Base-by-base conservation (phyloP, 2,113 vertebrate species). In the human region DNA sequence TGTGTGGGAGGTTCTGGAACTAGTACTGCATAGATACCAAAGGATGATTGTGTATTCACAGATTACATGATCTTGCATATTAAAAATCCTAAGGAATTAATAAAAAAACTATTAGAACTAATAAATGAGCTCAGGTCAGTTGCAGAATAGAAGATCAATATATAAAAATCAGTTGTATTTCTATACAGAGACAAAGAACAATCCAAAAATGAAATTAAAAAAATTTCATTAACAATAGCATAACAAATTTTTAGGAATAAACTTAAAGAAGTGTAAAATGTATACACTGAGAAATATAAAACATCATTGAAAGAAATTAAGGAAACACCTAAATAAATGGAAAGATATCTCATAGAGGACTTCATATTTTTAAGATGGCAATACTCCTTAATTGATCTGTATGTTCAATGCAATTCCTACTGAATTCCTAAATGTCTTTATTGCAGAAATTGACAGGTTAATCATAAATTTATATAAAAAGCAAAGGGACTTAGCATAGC, bases 131-230 rank as follows among this genome's bases (percentile, higher is more conserved):
- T 82, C 35, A 89, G 38, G 35, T 45, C 6, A 12, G 11, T 90
- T 94, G 27, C 1, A 90, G 38, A 23, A 66, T 27, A 75, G 73
- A 35, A 81, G 75, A 81, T 90, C 75, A 80, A 4, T 68, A 23
- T 93, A 50, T 57, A 64, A 76, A 72, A 90, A 50, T 75, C 25
- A 78, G 8, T 61, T 92, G 68, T 75, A 84, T 84, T 92, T 75
- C 13, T 40, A 22, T 75, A 75, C 27, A 35, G 6, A n/a, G 35
- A 13, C 20, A 61, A 59, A 30, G 45, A 68, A 50, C 6, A 82
- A 61, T 35, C 9, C 32, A 72, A 89, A 73, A 82, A n/a, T 89
- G 52, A 94, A 94, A 82, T 73, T 89, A 18, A 94, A 72, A 70
- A 16, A 79, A 48, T 70, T 55, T n/a, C 82, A 64, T 68, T 86